These are phyloP conservation scores for Scaptomyza hsui DNA, from an alignment of 1,140 invertebrate genomes.

Conservation along the genomic window DNA sequence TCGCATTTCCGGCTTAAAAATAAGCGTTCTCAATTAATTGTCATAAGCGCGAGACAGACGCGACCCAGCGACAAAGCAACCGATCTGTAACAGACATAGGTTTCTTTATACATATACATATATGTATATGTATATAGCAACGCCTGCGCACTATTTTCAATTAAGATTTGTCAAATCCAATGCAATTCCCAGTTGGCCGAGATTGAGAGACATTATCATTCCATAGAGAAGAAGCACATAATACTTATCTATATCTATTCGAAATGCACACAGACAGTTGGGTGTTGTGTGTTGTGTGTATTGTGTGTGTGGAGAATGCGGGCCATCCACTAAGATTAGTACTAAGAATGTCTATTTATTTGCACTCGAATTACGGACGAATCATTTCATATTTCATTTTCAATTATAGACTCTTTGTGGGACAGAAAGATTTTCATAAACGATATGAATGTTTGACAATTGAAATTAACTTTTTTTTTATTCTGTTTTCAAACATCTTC, in stretches of 20 bases:
- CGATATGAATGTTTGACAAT: too few relatives aligned
- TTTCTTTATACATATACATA: background rate
- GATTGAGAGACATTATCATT: conserved; percentile 54
- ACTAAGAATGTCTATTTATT: too few relatives aligned
- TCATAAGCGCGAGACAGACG: conserved; percentile 48
- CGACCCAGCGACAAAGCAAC: conserved; percentile 24
- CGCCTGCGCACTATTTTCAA: conserved; percentile 72
- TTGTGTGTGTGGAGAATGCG: too few relatives aligned
- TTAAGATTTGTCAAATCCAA: conserved; percentile 79
- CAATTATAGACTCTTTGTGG: too few relatives aligned
- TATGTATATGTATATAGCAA: background rate
- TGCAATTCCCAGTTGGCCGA: conserved; percentile 43
- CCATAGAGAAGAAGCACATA: conserved; percentile 20
- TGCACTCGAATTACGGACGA: too few relatives aligned
- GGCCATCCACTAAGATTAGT: too few relatives aligned
- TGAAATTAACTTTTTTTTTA: too few relatives aligned
- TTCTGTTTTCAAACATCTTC: too few relatives aligned
- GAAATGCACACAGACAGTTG: conserved; percentile 2
- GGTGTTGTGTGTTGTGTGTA: too few relatives aligned
- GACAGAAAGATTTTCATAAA: too few relatives aligned
- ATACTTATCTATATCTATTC: conserved; percentile 12
- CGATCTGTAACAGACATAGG: conserved; percentile 12
- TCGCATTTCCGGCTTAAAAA: conserved; percentile 72
- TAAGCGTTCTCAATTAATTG: conserved; percentile 69
- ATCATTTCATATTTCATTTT: too few relatives aligned